phyloP scores from a whole-genome alignment of 2,797 vertebrate species.

The Uromys caudimaculatus region DNA sequence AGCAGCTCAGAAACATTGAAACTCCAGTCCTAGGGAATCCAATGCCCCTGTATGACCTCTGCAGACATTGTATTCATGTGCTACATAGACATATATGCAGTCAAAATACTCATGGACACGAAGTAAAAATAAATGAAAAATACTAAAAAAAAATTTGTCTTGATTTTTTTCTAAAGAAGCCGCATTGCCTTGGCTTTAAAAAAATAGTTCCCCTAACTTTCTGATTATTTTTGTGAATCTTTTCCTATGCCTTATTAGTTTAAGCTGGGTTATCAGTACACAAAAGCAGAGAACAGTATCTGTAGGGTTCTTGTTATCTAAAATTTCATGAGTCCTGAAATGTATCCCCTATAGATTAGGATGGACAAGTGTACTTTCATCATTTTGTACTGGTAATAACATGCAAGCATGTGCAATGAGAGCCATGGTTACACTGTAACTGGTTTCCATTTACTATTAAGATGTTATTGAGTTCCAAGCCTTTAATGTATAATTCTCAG shows the following conservation, averaged over 20 bases:
- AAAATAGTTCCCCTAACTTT: background rate
- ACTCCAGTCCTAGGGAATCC: background rate
- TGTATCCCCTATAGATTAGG: background rate
- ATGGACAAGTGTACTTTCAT: too few relatives aligned
- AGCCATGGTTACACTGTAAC: too few relatives aligned
- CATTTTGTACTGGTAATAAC: background rate
- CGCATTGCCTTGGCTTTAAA: background rate
- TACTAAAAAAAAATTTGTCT: background rate
- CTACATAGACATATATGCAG: background rate
- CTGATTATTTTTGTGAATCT: background rate
- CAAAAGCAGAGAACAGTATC: background rate
- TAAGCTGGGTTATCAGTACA: background rate
- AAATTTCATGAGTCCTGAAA: background rate
- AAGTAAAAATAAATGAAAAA: background rate
- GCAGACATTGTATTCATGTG: too few relatives aligned
- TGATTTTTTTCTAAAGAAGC: background rate
- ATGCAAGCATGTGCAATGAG: background rate
- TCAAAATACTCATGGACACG: background rate
- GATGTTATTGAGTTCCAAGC: background rate
- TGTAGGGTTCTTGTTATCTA: background rate
- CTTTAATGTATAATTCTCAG: background rate
- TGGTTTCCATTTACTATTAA: background rate
- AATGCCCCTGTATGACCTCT: background rate
- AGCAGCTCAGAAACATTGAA: background rate
- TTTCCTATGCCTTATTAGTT: background rate